Evolutionary conservation across 2,113 vertebrate species (phyloP), one percentile per base, ranked within the genome.

Genomic region (Zosterops pallidus): DNA sequence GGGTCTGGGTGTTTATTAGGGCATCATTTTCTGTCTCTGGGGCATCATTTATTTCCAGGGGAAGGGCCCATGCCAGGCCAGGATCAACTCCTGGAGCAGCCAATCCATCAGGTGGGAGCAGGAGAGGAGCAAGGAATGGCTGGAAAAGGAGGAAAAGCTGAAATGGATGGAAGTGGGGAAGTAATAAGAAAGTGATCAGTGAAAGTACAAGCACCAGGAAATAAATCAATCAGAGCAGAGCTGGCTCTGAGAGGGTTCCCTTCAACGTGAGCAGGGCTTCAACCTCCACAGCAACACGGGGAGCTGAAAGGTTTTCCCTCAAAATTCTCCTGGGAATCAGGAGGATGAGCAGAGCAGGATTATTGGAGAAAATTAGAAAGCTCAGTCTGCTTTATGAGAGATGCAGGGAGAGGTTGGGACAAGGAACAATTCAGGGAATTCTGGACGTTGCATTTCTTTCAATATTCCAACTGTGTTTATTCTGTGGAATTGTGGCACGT

Each of bases 121-220:
- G 96, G 72, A 84, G 74, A 5, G 33, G 94, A 11, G 14, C 86
- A 97, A 97, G 97, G 94, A 97, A 97, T 94, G 35, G 60, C 89
- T 94, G 5, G 69, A 85, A 95, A 97, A 97, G 88, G 78, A 72
- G 91, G 9, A 72, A 67, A 95, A 96, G 85, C 96, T 42, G 86
- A 97, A 98, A 97, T 97, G 96, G 96, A 98, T 98, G 96, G 95
- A 95, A 86, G 94, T 24, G 81, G 85, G 77, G 89, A 96, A 96
- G 95, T 84, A 97, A 96, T 95, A 86, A 95, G 97, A 97, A 98
- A 97, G 97, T 98, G 97, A 98, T 98, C 97, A 97, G 97, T 97
- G 97, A 91, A 96, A 96, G 94, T 89, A n/a, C 26, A 29, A 97
- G 95, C 97, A 96, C 17, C 82, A 33, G 81, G 65, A 90, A 89